Conservation (phyloP, 2,797 vertebrate species). For the Ispidina picta region DNA sequence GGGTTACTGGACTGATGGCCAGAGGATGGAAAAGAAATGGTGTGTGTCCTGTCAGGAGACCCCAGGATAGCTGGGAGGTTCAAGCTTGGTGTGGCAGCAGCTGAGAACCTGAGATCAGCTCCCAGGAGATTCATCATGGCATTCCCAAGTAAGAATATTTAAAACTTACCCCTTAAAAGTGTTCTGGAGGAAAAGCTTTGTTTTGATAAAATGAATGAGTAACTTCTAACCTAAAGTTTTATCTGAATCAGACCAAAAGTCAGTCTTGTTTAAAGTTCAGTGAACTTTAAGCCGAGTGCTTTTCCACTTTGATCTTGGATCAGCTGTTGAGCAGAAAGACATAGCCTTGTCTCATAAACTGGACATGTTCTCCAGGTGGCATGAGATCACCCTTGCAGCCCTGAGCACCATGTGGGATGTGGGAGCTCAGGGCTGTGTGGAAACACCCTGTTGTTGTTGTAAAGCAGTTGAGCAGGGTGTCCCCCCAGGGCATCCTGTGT, state of each 20-base stretch:
- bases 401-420: fast-evolving
- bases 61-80: not conserved
- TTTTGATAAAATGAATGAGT: not conserved
- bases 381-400: not conserved
- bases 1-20: not conserved
- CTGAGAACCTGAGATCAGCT: not conserved
- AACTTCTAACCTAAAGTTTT: not conserved
- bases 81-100: not conserved
- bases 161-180: not conserved
- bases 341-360: not conserved
- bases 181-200: not conserved
- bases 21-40: not conserved
- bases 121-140: fast-evolving
- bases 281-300: not conserved
- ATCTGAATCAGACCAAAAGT: not conserved
- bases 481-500: not conserved
- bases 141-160: not conserved
- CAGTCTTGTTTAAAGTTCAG: not conserved
- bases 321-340: not conserved
- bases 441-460: not conserved
- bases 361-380: not conserved
- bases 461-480: not conserved
- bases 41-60: not conserved
- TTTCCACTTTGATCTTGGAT: not conserved
- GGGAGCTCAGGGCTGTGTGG: not conserved